A percentile compares a stretch with the other conserved stretches of the same genome.
These are phyloP conservation scores for Atta texana DNA, from an alignment of 1,140 invertebrate species.

Conservation along the genomic window DNA sequence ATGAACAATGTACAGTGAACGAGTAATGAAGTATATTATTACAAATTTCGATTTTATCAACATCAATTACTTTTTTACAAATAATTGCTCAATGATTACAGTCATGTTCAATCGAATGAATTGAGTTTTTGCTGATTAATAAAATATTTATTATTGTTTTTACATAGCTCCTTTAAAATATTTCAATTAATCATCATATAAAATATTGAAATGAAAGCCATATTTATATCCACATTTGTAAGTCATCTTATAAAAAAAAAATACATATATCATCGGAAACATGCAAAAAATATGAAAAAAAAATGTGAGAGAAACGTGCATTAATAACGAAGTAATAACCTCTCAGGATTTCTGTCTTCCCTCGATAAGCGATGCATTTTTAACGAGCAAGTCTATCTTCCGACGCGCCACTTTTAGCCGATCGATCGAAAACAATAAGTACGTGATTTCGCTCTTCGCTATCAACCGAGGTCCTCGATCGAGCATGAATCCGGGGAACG, in stretches of 20 bases:
- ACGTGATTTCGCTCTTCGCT: conserved; percentile 53
- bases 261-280: conserved; percentile 4
- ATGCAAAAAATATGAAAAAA: background rate
- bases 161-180: too few relatives aligned
- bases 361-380: conserved; percentile 15
- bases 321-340: conserved; percentile 12
- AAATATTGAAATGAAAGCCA: background rate
- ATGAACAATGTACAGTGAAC: background rate
- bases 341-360: background rate
- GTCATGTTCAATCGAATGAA: background rate
- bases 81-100: background rate
- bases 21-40: background rate
- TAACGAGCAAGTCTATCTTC: conserved; percentile 37
- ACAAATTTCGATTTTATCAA: background rate
- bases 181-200: background rate
- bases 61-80: background rate
- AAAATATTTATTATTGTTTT: background rate
- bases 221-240: background rate
- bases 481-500: conserved; percentile 59
- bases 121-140: background rate
- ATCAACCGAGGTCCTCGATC: conserved; percentile 49
- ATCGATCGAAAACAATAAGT: conserved; percentile 54
- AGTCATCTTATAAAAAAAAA: background rate
- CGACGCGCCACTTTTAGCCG: background rate
- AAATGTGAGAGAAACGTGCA: background rate